Conservation (phyloP, 2,113 vertebrate species). For the Elanoides forficatus region DNA sequence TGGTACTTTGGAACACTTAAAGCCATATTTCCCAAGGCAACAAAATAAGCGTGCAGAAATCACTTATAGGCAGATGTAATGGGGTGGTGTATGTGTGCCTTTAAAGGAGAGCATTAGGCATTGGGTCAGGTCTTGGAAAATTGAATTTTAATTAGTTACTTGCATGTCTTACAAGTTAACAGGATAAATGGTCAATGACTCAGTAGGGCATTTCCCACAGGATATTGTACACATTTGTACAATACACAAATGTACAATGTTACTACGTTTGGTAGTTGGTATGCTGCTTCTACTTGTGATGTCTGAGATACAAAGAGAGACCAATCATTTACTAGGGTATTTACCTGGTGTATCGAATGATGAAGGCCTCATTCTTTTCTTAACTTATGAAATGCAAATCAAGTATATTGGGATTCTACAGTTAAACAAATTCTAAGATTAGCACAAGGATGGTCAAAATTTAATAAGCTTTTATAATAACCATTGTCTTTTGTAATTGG, state of each 20-base stretch:
- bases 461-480: neutral
- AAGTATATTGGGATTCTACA: neutral
- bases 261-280: neutral
- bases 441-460: neutral
- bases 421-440: neutral
- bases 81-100: neutral
- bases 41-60: constrained; percentile 13
- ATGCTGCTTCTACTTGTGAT: neutral
- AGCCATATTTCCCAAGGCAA: neutral
- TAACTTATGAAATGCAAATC: neutral
- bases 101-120: neutral
- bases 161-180: constrained; percentile 25
- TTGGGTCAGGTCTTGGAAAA: constrained; percentile 33
- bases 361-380: neutral
- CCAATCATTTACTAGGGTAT: too few relatives aligned
- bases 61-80: neutral
- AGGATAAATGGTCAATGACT: constrained; percentile 1
- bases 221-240: neutral
- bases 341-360: neutral
- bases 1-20: neutral
- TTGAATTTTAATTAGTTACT: constrained; percentile 52
- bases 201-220: neutral
- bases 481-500: neutral
- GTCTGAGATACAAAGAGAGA: too few relatives aligned
- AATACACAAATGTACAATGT: too few relatives aligned